These are phyloP conservation scores for Corella eumyota DNA, from an alignment of 23 tunicate species.

Conservation along the genomic window DNA sequence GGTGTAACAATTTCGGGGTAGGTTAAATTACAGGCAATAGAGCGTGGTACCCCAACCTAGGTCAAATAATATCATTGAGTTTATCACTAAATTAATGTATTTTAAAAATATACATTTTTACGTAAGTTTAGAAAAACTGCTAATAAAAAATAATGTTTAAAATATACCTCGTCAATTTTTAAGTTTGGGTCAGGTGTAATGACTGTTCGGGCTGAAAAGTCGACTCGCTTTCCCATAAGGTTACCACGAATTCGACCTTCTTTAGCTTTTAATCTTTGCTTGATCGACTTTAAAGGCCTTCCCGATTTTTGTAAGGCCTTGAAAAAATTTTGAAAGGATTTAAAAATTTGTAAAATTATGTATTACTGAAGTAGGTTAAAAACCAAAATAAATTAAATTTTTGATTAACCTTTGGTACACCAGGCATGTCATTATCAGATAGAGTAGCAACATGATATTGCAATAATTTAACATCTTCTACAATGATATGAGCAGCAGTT, in stretches of 20 bases:
- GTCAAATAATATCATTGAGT: no score
- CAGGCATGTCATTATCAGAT: constrained; percentile 95
- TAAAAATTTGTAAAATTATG: background rate
- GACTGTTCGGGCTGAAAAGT: constrained; percentile 98
- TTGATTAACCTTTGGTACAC: constrained; percentile 76
- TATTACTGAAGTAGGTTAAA: background rate
- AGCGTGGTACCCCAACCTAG: constrained; percentile 97
- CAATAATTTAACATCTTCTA: constrained; percentile 83
- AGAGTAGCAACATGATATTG: constrained; percentile 97
- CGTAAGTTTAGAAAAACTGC: background rate
- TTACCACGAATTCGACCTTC: constrained; percentile 99
- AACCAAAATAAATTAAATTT: background rate
- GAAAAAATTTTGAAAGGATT: background rate
- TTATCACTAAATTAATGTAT: no score
- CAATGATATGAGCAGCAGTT: constrained; percentile 94
- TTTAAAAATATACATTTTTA: background rate
- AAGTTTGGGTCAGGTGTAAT: constrained; percentile 98
- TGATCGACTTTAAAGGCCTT: constrained; percentile 92
- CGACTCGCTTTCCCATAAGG: constrained; percentile 99
- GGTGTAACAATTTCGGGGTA: constrained; percentile 99
- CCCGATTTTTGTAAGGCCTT: constrained; percentile 99
- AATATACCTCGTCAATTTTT: constrained; percentile 78
- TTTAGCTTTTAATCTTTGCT: constrained; percentile 94
- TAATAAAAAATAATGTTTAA: background rate
- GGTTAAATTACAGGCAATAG: constrained; percentile 93